These are phyloP conservation scores for Trachymyrmex cornetzi DNA, from an alignment of 1,140 invertebrate species.

Conservation along the genomic window DNA sequence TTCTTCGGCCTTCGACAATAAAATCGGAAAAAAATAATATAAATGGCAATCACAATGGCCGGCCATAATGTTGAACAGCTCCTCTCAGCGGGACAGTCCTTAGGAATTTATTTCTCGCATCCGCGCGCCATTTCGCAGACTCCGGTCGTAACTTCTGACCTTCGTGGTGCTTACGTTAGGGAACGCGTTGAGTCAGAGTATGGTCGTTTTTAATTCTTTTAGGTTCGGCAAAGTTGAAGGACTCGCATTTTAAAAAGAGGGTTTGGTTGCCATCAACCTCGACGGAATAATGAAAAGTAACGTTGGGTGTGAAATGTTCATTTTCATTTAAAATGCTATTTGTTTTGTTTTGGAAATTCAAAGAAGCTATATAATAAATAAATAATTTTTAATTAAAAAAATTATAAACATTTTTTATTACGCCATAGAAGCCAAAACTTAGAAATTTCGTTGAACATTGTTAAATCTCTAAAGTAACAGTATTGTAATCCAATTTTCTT, in stretches of 20 bases:
- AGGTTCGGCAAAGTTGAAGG: neutral
- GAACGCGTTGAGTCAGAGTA: constrained; percentile 11
- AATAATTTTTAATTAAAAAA: constrained; percentile 1
- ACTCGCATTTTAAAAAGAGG: neutral
- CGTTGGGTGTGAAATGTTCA: neutral
- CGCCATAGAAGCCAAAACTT: neutral
- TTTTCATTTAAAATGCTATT: neutral
- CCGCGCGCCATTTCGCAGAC: constrained; percentile 45
- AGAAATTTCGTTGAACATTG: neutral
- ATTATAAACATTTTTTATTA: neutral
- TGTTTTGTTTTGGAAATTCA: neutral
- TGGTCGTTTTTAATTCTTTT: constrained; percentile 9
- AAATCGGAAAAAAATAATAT: constrained; percentile 30
- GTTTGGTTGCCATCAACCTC: neutral
- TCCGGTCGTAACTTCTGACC: constrained; percentile 61
- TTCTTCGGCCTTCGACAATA: constrained; percentile 21
- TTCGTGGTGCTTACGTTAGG: constrained; percentile 31
- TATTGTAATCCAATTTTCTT: too few species aligned
- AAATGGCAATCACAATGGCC: constrained; percentile 26
- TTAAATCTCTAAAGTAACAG: too few species aligned
- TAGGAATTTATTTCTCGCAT: constrained; percentile 60
- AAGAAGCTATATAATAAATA: neutral
- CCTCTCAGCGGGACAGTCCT: constrained; percentile 36
- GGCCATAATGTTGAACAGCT: constrained; percentile 18
- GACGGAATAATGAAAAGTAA: neutral